Evolutionary conservation across 2,888 invertebrate species (phyloP).

Genomic region (Isotomurus palustris): DNA sequence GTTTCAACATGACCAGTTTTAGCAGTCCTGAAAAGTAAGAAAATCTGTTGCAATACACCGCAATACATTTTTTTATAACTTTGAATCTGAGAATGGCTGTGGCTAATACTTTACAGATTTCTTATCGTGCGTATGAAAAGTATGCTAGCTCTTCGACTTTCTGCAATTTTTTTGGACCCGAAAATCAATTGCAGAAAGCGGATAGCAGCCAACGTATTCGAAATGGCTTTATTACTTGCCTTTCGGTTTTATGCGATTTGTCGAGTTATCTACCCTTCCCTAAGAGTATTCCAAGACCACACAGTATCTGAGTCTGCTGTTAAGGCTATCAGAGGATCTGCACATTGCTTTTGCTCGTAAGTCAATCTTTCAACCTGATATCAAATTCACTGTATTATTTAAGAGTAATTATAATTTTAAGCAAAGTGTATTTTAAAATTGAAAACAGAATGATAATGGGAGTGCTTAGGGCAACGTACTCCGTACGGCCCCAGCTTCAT

Average conservation of each 20-base stretch:
- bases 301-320: neutral
- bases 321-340: neutral
- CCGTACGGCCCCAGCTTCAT: too few relatives aligned
- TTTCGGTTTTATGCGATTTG: slow-evolving; percentile 41
- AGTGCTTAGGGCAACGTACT: too few relatives aligned
- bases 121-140: slow-evolving; percentile 21
- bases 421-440: too few relatives aligned
- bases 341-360: neutral
- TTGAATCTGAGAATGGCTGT: neutral
- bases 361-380: too few relatives aligned
- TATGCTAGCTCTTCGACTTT: slow-evolving; percentile 26
- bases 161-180: slow-evolving; percentile 26
- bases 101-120: slow-evolving; percentile 23
- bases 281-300: slow-evolving; percentile 10
- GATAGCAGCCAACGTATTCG: slow-evolving; percentile 28
- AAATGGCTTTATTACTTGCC: slow-evolving; percentile 27
- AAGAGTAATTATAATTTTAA: too few relatives aligned
- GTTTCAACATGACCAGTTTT: slow-evolving; percentile 12
- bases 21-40: slow-evolving; percentile 26
- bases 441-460: too few relatives aligned
- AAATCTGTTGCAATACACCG: neutral
- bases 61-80: too few relatives aligned
- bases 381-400: too few relatives aligned
- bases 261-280: slow-evolving; percentile 29
- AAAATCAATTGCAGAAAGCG: slow-evolving; percentile 29